A percentile compares a stretch with the other conserved stretches of the same genome.
Conservation (phyloP, 2,888 invertebrate genomes). For the Trilocha varians region DNA sequence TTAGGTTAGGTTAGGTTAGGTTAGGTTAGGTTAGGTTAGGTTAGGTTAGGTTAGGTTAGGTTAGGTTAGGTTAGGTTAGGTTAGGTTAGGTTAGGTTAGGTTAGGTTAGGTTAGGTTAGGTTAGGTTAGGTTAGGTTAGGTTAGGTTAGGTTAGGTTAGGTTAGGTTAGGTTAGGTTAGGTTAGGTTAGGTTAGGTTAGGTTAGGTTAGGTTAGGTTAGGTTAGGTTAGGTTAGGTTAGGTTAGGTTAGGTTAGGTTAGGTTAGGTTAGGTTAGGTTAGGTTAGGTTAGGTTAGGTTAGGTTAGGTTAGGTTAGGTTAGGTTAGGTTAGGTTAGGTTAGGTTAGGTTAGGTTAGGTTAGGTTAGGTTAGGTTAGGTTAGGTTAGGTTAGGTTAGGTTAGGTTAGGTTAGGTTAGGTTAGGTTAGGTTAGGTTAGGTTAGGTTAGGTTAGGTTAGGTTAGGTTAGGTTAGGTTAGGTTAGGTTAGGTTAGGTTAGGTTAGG, state of each 20-base stretch:
- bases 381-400: conserved; percentile 8
- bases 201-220: conserved; percentile 15
- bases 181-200: conserved; percentile 9
- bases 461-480: conserved; percentile 12
- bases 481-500: conserved; percentile 10
- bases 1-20: conserved; percentile 6
- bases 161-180: conserved; percentile 7
- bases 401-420: conserved; percentile 9
- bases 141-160: conserved; percentile 8
- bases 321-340: conserved; percentile 13
- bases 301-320: conserved; percentile 16
- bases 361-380: conserved; percentile 8
- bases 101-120: conserved; percentile 4
- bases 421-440: conserved; percentile 9
- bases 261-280: conserved; percentile 12
- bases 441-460: conserved; percentile 11
- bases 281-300: conserved; percentile 10
- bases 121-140: conserved; percentile 9
- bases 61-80: conserved; percentile 10
- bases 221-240: conserved; percentile 19
- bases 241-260: conserved; percentile 18
- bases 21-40: conserved; percentile 10
- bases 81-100: conserved; percentile 7
- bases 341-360: conserved; percentile 10
- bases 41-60: conserved; percentile 11